A percentile compares a stretch with the other conserved stretches of the same genome.
These are phyloP conservation scores for Dascyllus trimaculatus DNA, from an alignment of 2,113 vertebrate genomes.

Conservation along the genomic window DNA sequence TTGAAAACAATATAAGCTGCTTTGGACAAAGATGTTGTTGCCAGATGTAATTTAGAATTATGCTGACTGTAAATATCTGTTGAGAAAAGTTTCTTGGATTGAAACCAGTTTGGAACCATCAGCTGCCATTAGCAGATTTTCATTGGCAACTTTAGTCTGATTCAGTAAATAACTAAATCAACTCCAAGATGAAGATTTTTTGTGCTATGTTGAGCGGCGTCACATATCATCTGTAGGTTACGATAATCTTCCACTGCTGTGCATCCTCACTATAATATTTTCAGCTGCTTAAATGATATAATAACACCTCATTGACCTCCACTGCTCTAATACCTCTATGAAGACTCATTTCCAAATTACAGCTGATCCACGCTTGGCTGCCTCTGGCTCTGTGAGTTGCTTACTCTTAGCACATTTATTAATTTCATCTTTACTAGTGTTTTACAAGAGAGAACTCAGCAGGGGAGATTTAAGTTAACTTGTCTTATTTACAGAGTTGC, in stretches of 20 bases:
- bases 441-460: constrained; percentile 20
- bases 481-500: constrained; percentile 27
- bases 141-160: background rate
- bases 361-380: constrained; percentile 14
- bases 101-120: background rate
- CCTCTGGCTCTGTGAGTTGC: constrained; percentile 41
- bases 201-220: background rate
- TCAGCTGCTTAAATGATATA: constrained; percentile 47
- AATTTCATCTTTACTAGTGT: constrained; percentile 45
- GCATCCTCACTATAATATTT: constrained; percentile 16
- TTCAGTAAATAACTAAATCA: background rate
- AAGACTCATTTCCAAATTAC: constrained; percentile 48
- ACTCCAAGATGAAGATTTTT: constrained; percentile 1
- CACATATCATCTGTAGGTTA: constrained; percentile 5
- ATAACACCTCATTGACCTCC: constrained; percentile 57
- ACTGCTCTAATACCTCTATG: constrained; percentile 53
- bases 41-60: no score
- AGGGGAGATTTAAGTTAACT: constrained; percentile 29
- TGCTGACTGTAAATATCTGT: no score
- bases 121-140: background rate
- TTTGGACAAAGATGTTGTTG: background rate
- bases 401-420: constrained; percentile 52
- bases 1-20: no score
- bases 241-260: constrained; percentile 29
- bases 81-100: background rate